Evolutionary conservation across 2,113 vertebrate species (phyloP), one percentile per base, ranked within the genome.

Genomic region (Hippocampus zosterae): DNA sequence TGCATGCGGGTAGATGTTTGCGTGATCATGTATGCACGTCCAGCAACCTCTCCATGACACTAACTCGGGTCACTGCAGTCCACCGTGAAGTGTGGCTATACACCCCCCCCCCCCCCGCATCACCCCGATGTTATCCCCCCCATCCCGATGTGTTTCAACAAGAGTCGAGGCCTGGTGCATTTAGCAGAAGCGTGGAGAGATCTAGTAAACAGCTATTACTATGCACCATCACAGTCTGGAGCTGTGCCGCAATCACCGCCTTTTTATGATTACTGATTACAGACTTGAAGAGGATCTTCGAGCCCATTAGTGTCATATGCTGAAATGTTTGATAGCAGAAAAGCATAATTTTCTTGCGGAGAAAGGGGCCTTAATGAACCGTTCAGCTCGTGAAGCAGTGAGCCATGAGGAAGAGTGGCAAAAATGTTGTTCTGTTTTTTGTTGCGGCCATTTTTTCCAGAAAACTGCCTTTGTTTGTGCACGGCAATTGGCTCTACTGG

Each of bases 161-260:
- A 57, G 70, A 76, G 75, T 62, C 25, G 63, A 56, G 68, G 77
- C 62, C 80, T 70, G 55, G n/a, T 29, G 2, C 68, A 71, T 85
- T 77, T 44, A 69, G 65, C 78, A 65, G 68, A 21, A 70, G 27
- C 57, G 44, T 69, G 72, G 55, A 74, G 70, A 79, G 69, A 42
- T 55, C 67, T 75, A 60, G 65, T 84, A 86, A 87, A 81, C 78
- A 87, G 76, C 77, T 69, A 82, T 88, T 86, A 83, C 68, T 83
- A 86, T 88, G 81, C 87, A 33, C 60, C 8, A 15, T 85, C 87
- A 87, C 84, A 84, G 61, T 68, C 78, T 69, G 71, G 73, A 68
- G 71, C 44, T 8, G 27, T 68, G 70, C 78, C 65, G 78, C 78
- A 80, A 85, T 63, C 61, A 63, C 61, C 21, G 11, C 21, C 21